Percentiles rank a stretch among this genome's conserved stretches.
These are phyloP conservation scores for Schizopygopsis pylzovi DNA, from an alignment of 2,797 vertebrate genomes.

Conservation along the genomic window DNA sequence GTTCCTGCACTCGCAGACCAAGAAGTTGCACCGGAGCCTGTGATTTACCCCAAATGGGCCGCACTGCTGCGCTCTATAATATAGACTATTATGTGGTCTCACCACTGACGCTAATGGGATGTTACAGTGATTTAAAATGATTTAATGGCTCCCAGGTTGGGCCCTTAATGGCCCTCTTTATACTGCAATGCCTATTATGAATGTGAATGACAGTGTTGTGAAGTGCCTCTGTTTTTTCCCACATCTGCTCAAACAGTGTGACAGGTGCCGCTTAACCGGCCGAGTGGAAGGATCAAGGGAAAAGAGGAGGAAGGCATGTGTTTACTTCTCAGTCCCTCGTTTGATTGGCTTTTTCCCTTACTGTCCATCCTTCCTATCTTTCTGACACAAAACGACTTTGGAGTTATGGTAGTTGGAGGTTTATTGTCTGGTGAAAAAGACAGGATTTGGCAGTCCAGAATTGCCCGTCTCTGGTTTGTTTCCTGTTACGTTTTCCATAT, in stretches of 20 bases:
- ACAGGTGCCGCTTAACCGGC: conserved; percentile 74
- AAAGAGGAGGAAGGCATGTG: conserved; percentile 49
- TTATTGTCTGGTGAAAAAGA: conserved; percentile 35
- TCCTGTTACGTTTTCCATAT: neutral
- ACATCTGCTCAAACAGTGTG: conserved; percentile 77
- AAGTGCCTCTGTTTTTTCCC: conserved; percentile 88
- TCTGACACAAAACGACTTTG: neutral
- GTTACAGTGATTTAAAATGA: conserved; percentile 99
- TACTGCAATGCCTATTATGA: conserved; percentile 99
- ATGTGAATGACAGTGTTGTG: conserved; percentile 99
- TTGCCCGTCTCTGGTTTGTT: neutral
- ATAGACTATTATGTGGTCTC: conserved; percentile 98
- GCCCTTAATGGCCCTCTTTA: conserved; percentile 99
- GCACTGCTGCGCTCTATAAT: conserved; percentile 98
- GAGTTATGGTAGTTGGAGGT: conserved; percentile 37
- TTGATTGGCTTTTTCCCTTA: conserved; percentile 28
- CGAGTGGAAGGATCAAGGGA: conserved; percentile 58
- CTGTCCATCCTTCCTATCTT: conserved; percentile 45
- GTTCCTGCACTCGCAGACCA: conserved; percentile 79
- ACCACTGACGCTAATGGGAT: conserved; percentile 99
- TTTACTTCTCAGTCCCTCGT: conserved; percentile 34
- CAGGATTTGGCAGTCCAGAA: conserved; percentile 5
- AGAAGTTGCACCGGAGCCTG: conserved; percentile 77
- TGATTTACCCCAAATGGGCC: conserved; percentile 97
- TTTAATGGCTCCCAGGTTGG: conserved; percentile 99